Percentiles rank a stretch among this genome's conserved stretches.
phyloP scores from a whole-genome alignment of 2,888 invertebrate genomes.

The Plemyria rubiginata region DNA sequence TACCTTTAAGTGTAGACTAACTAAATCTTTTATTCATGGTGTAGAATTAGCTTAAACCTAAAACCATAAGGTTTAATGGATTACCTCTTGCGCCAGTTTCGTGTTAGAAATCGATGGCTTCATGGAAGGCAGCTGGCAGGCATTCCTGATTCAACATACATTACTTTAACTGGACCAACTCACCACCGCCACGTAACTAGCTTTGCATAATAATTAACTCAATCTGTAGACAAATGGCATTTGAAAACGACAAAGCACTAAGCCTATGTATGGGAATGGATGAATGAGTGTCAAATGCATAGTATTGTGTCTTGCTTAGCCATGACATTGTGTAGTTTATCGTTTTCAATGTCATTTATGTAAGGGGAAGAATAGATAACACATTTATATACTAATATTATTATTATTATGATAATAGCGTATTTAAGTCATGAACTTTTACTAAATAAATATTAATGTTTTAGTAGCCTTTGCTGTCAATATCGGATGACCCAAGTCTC shows the following conservation, averaged over 20 bases:
- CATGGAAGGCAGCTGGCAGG: conserved; percentile 54
- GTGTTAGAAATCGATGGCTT: conserved; percentile 43
- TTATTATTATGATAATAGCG: conserved; percentile 4
- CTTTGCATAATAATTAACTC: conserved; percentile 19
- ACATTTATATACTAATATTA: conserved; percentile 16
- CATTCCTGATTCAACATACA: conserved; percentile 37
- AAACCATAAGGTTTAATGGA: conserved; percentile 63
- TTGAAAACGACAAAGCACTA: conserved; percentile 14
- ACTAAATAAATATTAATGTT: conserved; percentile 19
- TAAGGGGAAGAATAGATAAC: conserved; percentile 18
- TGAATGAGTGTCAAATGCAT: background rate
- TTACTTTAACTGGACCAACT: conserved; percentile 34
- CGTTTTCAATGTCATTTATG: conserved; percentile 18
- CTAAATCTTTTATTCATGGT: conserved; percentile 75
- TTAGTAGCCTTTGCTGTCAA: conserved; percentile 21
- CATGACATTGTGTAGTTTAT: conserved; percentile 1
- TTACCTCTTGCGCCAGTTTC: conserved; percentile 62
- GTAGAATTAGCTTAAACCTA: conserved; percentile 74
- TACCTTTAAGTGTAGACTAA: conserved; percentile 73
- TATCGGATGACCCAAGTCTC: conserved; percentile 21
- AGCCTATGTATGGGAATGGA: conserved; percentile 2
- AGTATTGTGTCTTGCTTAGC: conserved; percentile 2
- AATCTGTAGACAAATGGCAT: conserved; percentile 12
- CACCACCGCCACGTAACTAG: conserved; percentile 26
- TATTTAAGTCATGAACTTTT: conserved; percentile 17